Evolutionary conservation across 1,140 invertebrate species (phyloP), one percentile per base, ranked within the genome.

Genomic region (Drosophila novamexicana): DNA sequence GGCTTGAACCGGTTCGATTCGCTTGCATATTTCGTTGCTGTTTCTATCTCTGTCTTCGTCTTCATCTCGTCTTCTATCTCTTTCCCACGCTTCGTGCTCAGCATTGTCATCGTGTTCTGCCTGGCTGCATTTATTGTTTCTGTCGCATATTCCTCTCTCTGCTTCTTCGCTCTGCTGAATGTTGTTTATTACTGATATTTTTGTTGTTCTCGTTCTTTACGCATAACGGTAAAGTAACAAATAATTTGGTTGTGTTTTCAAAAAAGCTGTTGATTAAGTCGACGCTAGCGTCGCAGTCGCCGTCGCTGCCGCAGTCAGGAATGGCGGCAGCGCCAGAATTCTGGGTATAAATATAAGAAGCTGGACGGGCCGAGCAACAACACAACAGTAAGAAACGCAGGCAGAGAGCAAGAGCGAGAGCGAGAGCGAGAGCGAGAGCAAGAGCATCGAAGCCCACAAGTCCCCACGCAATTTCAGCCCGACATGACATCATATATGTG

Each of bases 261-360:
- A 65, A 76, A 49, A 75, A 65, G 67, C 47, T 49, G 54, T 67
- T 72, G 70, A 77, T 84, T 80, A 84, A 80, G 49, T 75, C 67
- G 75, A 61, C 72, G 64, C 52, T 50, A 22, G 59, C 45, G 71
- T 56, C 71, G 52, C 22, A 4, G 74, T 34, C 37, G 66, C 54
- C 1, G 50, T 32, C 61, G 29, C 37, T 18, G 32, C 14, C 36
- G 53, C 37, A n/a, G 53, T 56, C 42, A 32, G 22, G 4, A 29
- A 29, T 29, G 22, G 8, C 5, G 18, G 64, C 34, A 40, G 49
- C 39, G 39, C 7, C 54, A 4, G 14, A 59, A 47, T 57, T 84
- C 37, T 50, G 69, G 18, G 81, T 88, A 88, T 88, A 88, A 88
- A 88, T 88, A 89, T 67, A 70, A 80, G 84, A 34, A 29, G 68